Percentiles rank a stretch among this genome's conserved stretches.
Conservation (phyloP, 1,140 invertebrate genomes). For the Onthophagus taurus region DNA sequence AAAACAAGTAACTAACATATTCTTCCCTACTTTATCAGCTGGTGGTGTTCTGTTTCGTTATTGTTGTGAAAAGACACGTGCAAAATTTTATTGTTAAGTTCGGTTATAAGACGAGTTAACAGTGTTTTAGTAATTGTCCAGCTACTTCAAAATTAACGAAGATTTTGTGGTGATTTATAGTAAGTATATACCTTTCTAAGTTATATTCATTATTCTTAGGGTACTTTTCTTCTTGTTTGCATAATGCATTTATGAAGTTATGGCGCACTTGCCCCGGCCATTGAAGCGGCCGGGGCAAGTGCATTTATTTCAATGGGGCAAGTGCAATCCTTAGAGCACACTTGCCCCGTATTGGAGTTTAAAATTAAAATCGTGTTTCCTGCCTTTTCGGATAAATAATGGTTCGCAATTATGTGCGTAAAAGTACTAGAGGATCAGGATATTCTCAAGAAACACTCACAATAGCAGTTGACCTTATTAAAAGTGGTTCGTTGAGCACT, state of each 20-base stretch:
- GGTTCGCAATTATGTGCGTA: slow-evolving; percentile 6
- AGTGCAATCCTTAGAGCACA: not conserved
- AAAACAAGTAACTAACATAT: too few species aligned
- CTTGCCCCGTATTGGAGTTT: slow-evolving; percentile 3
- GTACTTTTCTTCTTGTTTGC: slow-evolving; percentile 2
- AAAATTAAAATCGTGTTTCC: slow-evolving; percentile 1
- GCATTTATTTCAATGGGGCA: not conserved
- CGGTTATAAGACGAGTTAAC: slow-evolving; percentile 3
- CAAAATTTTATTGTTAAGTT: slow-evolving; percentile 1
- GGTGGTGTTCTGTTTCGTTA: too few species aligned
- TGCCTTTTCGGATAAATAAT: slow-evolving; percentile 1
- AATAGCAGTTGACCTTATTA: slow-evolving; percentile 5
- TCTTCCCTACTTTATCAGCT: too few species aligned
- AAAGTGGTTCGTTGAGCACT: slow-evolving; percentile 3
- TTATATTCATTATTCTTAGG: slow-evolving; percentile 2
- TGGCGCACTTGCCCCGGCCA: slow-evolving; percentile 2
- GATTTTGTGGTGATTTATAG: not conserved
- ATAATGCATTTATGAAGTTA: not conserved
- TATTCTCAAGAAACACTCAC: slow-evolving; percentile 67
- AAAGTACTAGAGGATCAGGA: slow-evolving; percentile 5
- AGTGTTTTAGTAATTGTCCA: not conserved
- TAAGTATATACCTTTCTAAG: not conserved
- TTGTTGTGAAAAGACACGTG: too few species aligned
- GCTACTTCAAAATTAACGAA: not conserved
- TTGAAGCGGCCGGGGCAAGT: not conserved